Evolutionary conservation across 2,797 vertebrate species (phyloP), one percentile per base, ranked within the genome.

Genomic region (Telmatherina bonti): DNA sequence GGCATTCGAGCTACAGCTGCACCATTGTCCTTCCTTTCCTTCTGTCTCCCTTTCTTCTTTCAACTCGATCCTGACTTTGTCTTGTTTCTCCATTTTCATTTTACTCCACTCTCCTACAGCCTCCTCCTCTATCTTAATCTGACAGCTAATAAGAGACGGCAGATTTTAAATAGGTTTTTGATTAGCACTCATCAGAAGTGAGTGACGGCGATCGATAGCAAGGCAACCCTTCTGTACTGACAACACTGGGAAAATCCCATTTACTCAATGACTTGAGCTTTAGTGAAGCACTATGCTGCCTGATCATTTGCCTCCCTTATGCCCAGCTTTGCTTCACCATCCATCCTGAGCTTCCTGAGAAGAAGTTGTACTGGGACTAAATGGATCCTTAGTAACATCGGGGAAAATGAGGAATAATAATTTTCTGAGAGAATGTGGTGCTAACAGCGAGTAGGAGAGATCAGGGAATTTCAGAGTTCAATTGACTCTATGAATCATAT

Each of bases 151-250:
- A 64, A 55, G 58, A 82, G 53, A 43, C 49, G 78, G 64, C 76
- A 64, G 72, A 36, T 79, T 71, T 81, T 74, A 87, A 86, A 88
- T 74, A 62, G 87, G 59, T 53, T 85, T 88, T 75, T 86, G 82
- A 90, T 88, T 76, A 66, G 76, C 47, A n/a, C 67, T 86, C 79
- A 74, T 88, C 78, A 78, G 79, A 68, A 68, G 72, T 79, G 80
- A 88, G 76, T 68, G 86, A 86, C 81, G 59, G 26, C 38, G 78
- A 88, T 88, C 75, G 36, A 90, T 86, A 45, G 65, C 61, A 16
- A 77, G 35, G 65, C 75, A 49, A 62, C 45, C 60, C 61, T 27
- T 61, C 68, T 74, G 62, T 75, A 85, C 78, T 47, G 71, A 87
- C 82, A 77, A 57, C n/a, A 27, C 56, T 9, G 62, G 45, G 52